Percentiles rank a stretch among this genome's conserved stretches.
Conservation (phyloP, 2,113 vertebrate genomes). For the human (Homo sapiens) region GRCh38 chr1:243144001-243144500, state of each 20-base stretch:
- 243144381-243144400: not conserved
- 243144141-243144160: not conserved
- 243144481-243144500: slow-evolving; percentile 16
- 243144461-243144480: not conserved
- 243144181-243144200: not conserved
- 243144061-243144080: not conserved
- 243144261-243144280: not conserved
- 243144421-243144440: not conserved
- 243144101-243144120: not conserved
- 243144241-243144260: not conserved
- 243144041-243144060: not conserved
- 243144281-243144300: not conserved
- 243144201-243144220: not conserved
- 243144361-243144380: not conserved
- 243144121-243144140: not conserved
- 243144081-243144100: not conserved
- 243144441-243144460: not conserved
- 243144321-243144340: not conserved
- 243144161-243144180: not conserved
- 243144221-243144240: not conserved
- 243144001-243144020: not conserved
- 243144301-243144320: not conserved
- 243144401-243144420: not conserved
- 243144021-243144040: not conserved
- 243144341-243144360: not conserved